phyloP scores from a whole-genome alignment of 2,797 vertebrate species.

The Bryconaethiops microstoma region DNA sequence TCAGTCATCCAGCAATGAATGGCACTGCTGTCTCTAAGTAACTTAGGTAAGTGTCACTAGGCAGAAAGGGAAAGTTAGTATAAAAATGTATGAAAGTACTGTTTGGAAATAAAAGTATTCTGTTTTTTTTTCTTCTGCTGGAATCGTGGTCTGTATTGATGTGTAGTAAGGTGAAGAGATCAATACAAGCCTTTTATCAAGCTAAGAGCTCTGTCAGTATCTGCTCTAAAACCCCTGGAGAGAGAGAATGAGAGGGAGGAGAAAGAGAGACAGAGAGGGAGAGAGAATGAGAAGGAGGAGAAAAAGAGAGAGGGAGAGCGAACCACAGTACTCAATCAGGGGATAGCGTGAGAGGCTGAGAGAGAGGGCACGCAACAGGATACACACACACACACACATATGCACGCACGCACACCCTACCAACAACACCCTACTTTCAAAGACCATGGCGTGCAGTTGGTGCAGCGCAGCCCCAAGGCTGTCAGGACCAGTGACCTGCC shows the following conservation, averaged over 20 bases:
- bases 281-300: slow-evolving; percentile 30
- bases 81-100: slow-evolving; percentile 24
- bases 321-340: slow-evolving; percentile 47
- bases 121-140: slow-evolving; percentile 48
- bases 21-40: no score
- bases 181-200: slow-evolving; percentile 65
- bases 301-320: slow-evolving; percentile 25
- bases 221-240: slow-evolving; percentile 48
- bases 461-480: slow-evolving; percentile 33
- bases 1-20: no score
- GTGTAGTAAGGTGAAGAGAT: slow-evolving; percentile 59
- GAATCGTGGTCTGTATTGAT: slow-evolving; percentile 53
- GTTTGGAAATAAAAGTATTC: slow-evolving; percentile 46
- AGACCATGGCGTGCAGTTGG: slow-evolving; percentile 44
- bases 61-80: not conserved
- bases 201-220: slow-evolving; percentile 66
- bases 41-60: no score
- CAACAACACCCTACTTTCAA: slow-evolving; percentile 37
- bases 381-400: slow-evolving; percentile 40
- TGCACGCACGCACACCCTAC: slow-evolving; percentile 38
- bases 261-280: slow-evolving; percentile 36
- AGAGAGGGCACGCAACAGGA: slow-evolving; percentile 61
- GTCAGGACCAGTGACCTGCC: slow-evolving; percentile 47
- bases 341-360: slow-evolving; percentile 66
- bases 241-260: slow-evolving; percentile 48